Conservation (phyloP, 2,797 vertebrate species). For the Ciconia nigra region DNA sequence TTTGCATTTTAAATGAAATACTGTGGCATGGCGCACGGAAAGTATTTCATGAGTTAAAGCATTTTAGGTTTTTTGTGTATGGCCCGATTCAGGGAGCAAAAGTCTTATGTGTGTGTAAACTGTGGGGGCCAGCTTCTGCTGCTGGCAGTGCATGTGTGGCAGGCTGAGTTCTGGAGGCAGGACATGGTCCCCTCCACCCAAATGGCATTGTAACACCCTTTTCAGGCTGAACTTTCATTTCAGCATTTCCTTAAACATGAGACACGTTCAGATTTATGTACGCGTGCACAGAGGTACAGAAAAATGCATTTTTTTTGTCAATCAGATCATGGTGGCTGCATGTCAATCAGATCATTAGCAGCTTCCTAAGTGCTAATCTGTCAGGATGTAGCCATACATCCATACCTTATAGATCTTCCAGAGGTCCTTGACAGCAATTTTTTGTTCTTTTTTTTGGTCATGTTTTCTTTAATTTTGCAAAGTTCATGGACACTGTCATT, state of each 20-base stretch:
- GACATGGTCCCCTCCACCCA: accelerated
- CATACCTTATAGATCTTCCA: neutral
- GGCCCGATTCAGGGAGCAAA: slow-evolving; percentile 51
- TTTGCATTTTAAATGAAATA: slow-evolving; percentile 56
- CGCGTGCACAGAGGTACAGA: accelerated
- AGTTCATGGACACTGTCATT: neutral
- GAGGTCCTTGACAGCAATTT: neutral
- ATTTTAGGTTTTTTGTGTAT: neutral
- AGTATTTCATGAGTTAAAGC: slow-evolving; percentile 38
- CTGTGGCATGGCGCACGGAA: neutral
- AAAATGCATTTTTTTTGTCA: neutral
- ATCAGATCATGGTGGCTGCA: neutral
- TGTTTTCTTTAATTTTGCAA: neutral
- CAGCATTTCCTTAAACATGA: neutral
- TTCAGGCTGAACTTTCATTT: neutral
- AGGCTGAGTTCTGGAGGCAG: neutral
- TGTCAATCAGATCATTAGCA: too few species aligned
- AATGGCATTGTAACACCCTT: neutral
- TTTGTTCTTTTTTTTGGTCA: neutral
- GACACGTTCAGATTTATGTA: neutral
- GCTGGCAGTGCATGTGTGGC: neutral
- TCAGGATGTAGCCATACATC: neutral
- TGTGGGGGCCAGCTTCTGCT: neutral
- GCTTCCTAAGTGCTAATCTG: neutral
- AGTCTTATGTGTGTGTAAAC: slow-evolving; percentile 33